phyloP scores from a whole-genome alignment of 2,797 vertebrate genomes.

The Taenioides sp. region DNA sequence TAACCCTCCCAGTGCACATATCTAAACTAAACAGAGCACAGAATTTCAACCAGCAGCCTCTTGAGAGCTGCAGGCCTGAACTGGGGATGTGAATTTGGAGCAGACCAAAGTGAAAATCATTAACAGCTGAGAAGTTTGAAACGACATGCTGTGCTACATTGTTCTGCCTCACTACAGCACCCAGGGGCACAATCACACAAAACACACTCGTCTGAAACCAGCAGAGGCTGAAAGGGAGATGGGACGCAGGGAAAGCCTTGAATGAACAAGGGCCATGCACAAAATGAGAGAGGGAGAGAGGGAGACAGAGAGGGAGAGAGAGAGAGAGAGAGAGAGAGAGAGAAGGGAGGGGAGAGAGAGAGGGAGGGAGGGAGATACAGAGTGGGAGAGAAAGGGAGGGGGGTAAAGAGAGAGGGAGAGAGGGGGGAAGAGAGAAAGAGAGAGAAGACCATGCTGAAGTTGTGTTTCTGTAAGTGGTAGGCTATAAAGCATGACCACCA shows the following conservation, averaged over 20 bases:
- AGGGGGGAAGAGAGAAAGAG: too few relatives aligned
- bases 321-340: too few relatives aligned
- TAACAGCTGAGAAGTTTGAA: conserved; percentile 37
- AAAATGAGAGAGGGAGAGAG: conserved; percentile 20
- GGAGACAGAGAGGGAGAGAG: too few relatives aligned
- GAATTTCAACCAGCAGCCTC: neutral
- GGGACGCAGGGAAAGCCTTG: conserved; percentile 16
- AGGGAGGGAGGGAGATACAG: too few relatives aligned
- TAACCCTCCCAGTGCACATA: neutral
- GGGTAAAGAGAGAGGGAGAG: too few relatives aligned
- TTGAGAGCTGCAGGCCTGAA: conserved; percentile 3
- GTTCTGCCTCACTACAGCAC: conserved; percentile 50
- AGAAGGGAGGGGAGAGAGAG: too few relatives aligned
- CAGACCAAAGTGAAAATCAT: conserved; percentile 42
- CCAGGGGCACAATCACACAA: conserved; percentile 40
- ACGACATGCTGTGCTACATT: conserved; percentile 56
- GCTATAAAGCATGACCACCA: neutral
- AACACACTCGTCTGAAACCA: conserved; percentile 39
- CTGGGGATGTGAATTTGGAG: conserved; percentile 23
- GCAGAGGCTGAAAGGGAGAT: conserved; percentile 23
- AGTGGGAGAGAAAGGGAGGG: too few relatives aligned
- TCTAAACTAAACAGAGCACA: conserved; percentile 1
- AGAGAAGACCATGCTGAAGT: conserved; percentile 3
- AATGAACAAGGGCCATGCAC: conserved; percentile 15
- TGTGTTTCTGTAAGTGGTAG: neutral